These are phyloP conservation scores for Caenorhabditis sp. DNA, from an alignment of 2,888 invertebrate species.

Conservation along the genomic window DNA sequence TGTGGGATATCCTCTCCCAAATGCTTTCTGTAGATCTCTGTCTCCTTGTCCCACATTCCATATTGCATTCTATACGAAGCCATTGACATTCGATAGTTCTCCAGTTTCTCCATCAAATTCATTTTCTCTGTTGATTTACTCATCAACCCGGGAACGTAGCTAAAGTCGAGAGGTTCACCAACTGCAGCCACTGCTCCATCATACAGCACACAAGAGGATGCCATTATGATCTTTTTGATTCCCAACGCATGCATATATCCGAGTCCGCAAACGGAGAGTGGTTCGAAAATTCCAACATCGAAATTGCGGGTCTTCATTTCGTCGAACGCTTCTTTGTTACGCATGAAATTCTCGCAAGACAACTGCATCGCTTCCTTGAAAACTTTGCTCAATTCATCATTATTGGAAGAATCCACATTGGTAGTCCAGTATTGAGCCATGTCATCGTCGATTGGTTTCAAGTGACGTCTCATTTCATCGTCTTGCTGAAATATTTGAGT, in stretches of 20 bases:
- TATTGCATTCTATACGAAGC: conserved; percentile 12
- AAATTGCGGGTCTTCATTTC: conserved; percentile 34
- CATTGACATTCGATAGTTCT: conserved; percentile 34
- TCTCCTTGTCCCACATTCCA: conserved; percentile 46
- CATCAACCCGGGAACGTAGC: conserved; percentile 40
- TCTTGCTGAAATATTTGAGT: conserved; percentile 43
- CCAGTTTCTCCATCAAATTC: conserved; percentile 11
- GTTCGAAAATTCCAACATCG: conserved; percentile 50
- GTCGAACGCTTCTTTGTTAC: conserved; percentile 22
- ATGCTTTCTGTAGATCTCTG: conserved; percentile 8
- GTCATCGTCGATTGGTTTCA: conserved; percentile 36
- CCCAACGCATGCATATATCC: conserved; percentile 29
- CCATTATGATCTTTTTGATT: conserved; percentile 33
- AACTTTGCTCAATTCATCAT: conserved; percentile 27
- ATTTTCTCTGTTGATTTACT: conserved; percentile 28
- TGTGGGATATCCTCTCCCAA: conserved; percentile 32
- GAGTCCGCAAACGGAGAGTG: conserved; percentile 39
- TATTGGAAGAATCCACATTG: conserved; percentile 31
- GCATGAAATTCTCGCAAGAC: conserved; percentile 39
- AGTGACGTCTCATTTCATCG: conserved; percentile 24
- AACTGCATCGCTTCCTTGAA: conserved; percentile 17
- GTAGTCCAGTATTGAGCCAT: conserved; percentile 49
- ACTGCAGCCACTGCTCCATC: conserved; percentile 21
- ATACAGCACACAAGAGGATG: conserved; percentile 21
- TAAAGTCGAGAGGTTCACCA: conserved; percentile 43